Percentiles rank a stretch among this genome's conserved stretches.
These are phyloP conservation scores for Sitta carolinensis DNA, from an alignment of 2,797 vertebrate genomes.

Conservation along the genomic window DNA sequence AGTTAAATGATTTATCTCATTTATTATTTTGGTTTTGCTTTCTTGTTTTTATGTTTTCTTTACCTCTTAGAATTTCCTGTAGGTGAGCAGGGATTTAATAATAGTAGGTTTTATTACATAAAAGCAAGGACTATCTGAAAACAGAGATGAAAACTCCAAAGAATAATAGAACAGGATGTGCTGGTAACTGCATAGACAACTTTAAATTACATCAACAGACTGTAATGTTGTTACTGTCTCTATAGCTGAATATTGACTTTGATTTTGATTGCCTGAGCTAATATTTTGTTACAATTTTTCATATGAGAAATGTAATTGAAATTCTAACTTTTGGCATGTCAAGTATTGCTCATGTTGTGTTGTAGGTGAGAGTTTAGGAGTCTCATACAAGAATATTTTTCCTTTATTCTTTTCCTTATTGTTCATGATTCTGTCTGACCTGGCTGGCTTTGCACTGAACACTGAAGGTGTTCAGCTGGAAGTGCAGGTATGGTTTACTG, in stretches of 20 bases:
- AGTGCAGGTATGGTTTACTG: not conserved
- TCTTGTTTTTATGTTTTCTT: not conserved
- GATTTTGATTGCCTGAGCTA: not conserved
- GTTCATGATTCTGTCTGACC: not conserved
- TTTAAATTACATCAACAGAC: not conserved
- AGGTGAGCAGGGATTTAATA: not conserved
- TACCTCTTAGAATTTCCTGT: not conserved
- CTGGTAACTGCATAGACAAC: not conserved
- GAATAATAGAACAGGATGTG: not conserved
- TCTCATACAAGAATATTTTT: not conserved
- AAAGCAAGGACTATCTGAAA: not conserved
- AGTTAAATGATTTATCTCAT: not conserved
- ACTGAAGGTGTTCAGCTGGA: not conserved
- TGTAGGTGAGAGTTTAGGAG: not conserved
- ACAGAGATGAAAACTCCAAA: not conserved
- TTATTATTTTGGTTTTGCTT: not conserved
- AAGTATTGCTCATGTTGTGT: not conserved
- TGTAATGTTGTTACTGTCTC: not conserved
- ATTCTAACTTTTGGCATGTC: not conserved
- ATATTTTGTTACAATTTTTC: not conserved
- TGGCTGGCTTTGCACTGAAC: not conserved
- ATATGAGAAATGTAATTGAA: not conserved
- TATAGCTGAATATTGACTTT: not conserved
- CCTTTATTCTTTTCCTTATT: not conserved
- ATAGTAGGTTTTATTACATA: not conserved